Conservation (phyloP, 2,888 invertebrate genomes). For the Ischnus inquisitorius region DNA sequence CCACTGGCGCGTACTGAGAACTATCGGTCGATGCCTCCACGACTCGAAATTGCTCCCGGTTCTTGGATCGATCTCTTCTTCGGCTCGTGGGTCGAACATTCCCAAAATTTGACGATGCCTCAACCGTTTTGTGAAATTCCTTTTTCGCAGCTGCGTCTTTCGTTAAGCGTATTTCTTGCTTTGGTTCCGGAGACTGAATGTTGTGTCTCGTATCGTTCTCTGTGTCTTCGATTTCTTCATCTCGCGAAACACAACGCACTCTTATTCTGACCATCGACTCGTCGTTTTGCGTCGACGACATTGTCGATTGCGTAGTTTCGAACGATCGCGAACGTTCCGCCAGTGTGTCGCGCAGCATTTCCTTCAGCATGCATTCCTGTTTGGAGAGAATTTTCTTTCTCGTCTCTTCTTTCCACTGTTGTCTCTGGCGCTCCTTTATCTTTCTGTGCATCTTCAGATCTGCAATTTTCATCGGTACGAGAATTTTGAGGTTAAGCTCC, state of each 20-base stretch:
- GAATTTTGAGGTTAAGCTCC: not conserved
- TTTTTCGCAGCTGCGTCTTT: slow-evolving; percentile 1
- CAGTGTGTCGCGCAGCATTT: slow-evolving; percentile 69
- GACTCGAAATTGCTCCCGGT: not conserved
- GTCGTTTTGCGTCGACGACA: slow-evolving; percentile 55
- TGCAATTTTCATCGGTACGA: slow-evolving; percentile 81
- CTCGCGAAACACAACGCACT: slow-evolving; percentile 73
- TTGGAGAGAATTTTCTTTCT: slow-evolving; percentile 77
- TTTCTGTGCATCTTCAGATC: slow-evolving; percentile 88
- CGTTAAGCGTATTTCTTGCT: not conserved
- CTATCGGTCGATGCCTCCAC: slow-evolving; percentile 46
- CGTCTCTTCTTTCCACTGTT: slow-evolving; percentile 81
- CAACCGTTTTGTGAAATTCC: not conserved
- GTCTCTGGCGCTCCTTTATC: slow-evolving; percentile 87
- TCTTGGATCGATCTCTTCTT: slow-evolving; percentile 40
- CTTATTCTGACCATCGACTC: slow-evolving; percentile 76
- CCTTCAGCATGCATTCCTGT: slow-evolving; percentile 73
- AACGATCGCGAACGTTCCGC: slow-evolving; percentile 10
- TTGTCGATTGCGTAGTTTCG: slow-evolving; percentile 23
- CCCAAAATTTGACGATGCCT: not conserved
- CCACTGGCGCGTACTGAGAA: slow-evolving; percentile 34
- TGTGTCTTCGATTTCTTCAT: slow-evolving; percentile 68
- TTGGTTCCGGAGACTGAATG: not conserved
- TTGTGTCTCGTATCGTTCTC: slow-evolving; percentile 33
- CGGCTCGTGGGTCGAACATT: not conserved